Evolutionary conservation across 2,113 vertebrate species (phyloP).

Genomic region (Pholis gunnellus): DNA sequence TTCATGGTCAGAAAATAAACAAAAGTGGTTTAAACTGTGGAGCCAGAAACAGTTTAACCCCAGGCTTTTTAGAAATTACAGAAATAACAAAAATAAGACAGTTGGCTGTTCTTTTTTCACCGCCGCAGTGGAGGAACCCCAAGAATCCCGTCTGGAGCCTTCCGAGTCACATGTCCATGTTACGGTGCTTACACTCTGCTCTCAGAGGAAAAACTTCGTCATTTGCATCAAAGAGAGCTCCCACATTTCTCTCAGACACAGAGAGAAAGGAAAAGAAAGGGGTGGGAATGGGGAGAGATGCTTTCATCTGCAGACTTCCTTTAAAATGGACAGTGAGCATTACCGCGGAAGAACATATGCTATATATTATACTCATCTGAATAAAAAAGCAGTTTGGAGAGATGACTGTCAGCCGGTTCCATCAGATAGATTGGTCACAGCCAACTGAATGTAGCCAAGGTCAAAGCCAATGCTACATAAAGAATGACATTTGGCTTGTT

Average conservation of each 20-base stretch:
- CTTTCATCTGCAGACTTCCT: slow-evolving; percentile 80
- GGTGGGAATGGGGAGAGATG: slow-evolving; percentile 68
- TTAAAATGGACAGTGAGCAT: slow-evolving; percentile 75
- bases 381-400: slow-evolving; percentile 80
- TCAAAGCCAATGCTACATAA: slow-evolving; percentile 58
- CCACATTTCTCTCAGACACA: slow-evolving; percentile 77
- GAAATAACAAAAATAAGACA: slow-evolving; percentile 83
- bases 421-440: slow-evolving; percentile 78
- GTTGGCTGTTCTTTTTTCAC: slow-evolving; percentile 73
- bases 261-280: slow-evolving; percentile 46
- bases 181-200: slow-evolving; percentile 70
- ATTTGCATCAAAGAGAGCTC: slow-evolving; percentile 79
- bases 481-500: slow-evolving; percentile 67
- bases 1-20: slow-evolving; percentile 87
- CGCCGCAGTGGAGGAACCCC: slow-evolving; percentile 73
- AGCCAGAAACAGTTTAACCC: slow-evolving; percentile 83
- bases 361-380: slow-evolving; percentile 82
- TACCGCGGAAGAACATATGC: slow-evolving; percentile 79
- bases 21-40: slow-evolving; percentile 79
- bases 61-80: slow-evolving; percentile 81
- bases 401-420: slow-evolving; percentile 58
- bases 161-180: slow-evolving; percentile 73
- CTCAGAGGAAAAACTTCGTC: slow-evolving; percentile 73
- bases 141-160: slow-evolving; percentile 81
- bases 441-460: slow-evolving; percentile 58